Base-by-base conservation (phyloP, 2,113 vertebrate genomes). In the Anthoscopus minutus region DNA sequence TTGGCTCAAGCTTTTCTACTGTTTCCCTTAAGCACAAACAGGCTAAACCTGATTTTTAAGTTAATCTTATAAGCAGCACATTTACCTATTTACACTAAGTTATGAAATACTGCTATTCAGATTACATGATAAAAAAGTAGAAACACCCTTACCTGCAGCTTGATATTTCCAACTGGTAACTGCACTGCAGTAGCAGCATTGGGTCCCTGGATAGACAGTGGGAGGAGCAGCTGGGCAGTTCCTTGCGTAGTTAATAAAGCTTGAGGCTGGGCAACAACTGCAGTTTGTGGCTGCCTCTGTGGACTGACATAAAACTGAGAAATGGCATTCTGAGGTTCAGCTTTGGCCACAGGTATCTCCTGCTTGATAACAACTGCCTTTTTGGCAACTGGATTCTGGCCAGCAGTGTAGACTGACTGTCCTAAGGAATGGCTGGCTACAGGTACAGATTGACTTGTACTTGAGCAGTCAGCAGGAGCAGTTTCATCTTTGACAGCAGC, bases 241-340 rank as follows among this genome's bases (percentile, higher is more conserved):
- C 98, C 81, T 61, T 98, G 98, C 5, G 98, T 95, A 77, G 98
- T 95, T 94, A 99, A 96, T 64, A 99, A 86, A 66, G 99, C 98
- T 85, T 98, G 99, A 21, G 98, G 98, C 69, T 97, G 99, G 60
- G 98, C 97, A 11, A 98, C 96, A 79, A 98, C 96, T 31, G 98
- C 82, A 13, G 97, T 96, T 65, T 97, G 98, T 0, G 98, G 98
- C 85, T 98, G 97, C 21, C 98, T 98, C 83, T 98, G 96, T 65
- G 99, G 97, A 92, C 98, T 98, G 96, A 99, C 95, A 57, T 99
- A 99, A 91, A 99, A 99, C 27, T 98, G 98, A 10, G 98, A 97
- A 89, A 98, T 83, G 60, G 97, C 58, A 37, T 93, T 97, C 42
- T 97, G 98, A 64, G 93, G 94, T 71, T 98, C 98, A 22, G 93